Conservation (phyloP, 2,113 vertebrate genomes). For the Cyphomyrus plagiostoma region DNA sequence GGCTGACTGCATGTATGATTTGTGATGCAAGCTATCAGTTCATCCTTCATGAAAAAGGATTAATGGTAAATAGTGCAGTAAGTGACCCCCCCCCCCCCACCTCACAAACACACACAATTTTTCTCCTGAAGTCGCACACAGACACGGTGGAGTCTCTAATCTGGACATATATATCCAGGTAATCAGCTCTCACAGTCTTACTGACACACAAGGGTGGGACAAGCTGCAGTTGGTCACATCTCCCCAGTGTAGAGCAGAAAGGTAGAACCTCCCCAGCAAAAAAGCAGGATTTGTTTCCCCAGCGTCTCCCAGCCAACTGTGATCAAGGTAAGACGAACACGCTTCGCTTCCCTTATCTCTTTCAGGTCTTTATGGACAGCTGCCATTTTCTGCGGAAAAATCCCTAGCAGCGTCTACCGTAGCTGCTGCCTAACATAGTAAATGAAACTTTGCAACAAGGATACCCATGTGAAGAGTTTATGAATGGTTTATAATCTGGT, state of each 20-base stretch:
- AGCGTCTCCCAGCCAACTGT: background rate
- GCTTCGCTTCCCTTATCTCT: background rate
- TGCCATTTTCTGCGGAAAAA: background rate
- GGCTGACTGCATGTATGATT: background rate
- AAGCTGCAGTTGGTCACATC: background rate
- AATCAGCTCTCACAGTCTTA: constrained; percentile 32
- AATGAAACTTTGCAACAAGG: background rate
- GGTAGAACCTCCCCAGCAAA: background rate
- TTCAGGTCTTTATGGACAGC: background rate
- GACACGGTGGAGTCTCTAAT: constrained; percentile 24
- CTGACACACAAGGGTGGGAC: background rate
- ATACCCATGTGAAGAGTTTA: too few species aligned
- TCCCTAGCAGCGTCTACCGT: background rate
- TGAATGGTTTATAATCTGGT: too few species aligned
- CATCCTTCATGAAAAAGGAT: background rate
- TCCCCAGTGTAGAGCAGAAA: background rate
- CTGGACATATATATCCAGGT: constrained; percentile 31
- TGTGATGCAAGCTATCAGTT: background rate
- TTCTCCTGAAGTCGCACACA: background rate
- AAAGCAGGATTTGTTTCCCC: background rate
- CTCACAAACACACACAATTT: background rate
- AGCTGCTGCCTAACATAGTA: background rate
- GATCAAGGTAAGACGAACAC: background rate
- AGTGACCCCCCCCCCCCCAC: background rate
- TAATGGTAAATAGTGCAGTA: background rate